Conservation (phyloP, 2,797 vertebrate genomes). For the Xenentodon cancila region DNA sequence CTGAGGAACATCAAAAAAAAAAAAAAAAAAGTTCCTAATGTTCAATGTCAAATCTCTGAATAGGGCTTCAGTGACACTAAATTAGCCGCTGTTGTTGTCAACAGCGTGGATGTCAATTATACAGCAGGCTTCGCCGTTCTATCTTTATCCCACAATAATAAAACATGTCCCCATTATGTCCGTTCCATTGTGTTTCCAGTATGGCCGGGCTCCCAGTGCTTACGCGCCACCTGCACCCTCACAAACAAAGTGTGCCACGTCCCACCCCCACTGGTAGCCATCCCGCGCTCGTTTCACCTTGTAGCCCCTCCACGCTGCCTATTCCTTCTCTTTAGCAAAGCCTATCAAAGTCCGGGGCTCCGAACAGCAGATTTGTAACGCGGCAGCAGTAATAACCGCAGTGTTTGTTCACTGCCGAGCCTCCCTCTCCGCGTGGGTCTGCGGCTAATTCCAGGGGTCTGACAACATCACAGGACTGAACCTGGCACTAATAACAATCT, state of each 20-base stretch:
- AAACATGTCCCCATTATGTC: constrained; percentile 55
- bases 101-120: constrained; percentile 58
- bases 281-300: constrained; percentile 43
- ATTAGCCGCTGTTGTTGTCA: constrained; percentile 52
- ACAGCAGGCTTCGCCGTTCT: constrained; percentile 43
- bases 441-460: constrained; percentile 70
- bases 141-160: constrained; percentile 58
- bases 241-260: constrained; percentile 37
- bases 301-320: constrained; percentile 39
- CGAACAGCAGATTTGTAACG: constrained; percentile 46
- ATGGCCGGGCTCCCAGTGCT: constrained; percentile 54
- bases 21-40: no score
- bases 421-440: constrained; percentile 54
- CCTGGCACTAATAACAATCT: constrained; percentile 70
- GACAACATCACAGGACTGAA: constrained; percentile 61
- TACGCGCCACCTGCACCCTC: constrained; percentile 56
- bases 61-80: constrained; percentile 24
- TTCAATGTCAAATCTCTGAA: no score
- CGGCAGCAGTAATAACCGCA: constrained; percentile 58
- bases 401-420: constrained; percentile 55
- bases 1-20: no score
- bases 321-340: constrained; percentile 52
- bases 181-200: constrained; percentile 55
- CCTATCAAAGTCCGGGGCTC: constrained; percentile 53
- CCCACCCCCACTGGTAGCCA: constrained; percentile 34